Conservation (phyloP, 2,113 vertebrate species). For the Desmodus rotundus region DNA sequence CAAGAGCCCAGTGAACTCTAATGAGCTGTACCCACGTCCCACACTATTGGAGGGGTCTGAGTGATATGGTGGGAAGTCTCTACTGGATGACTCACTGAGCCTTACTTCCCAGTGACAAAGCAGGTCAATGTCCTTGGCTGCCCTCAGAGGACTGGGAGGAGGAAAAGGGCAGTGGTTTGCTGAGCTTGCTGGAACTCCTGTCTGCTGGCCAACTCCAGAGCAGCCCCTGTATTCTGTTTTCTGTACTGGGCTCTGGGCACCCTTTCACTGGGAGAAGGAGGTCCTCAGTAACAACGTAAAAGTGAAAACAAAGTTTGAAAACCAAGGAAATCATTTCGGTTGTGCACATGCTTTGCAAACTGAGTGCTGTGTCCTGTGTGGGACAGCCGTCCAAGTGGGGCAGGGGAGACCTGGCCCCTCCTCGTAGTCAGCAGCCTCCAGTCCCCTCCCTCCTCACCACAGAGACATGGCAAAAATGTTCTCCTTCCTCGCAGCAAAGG, state of each 20-base stretch:
- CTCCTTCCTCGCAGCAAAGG: conserved; percentile 83
- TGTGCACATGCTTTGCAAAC: neutral
- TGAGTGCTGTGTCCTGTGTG: neutral
- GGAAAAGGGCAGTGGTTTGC: no score
- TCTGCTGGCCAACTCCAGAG: neutral
- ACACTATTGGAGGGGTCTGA: neutral
- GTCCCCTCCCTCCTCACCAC: neutral
- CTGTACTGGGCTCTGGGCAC: neutral
- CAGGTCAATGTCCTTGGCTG: neutral
- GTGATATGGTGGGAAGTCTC: neutral
- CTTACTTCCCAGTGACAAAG: neutral
- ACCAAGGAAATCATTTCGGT: neutral
- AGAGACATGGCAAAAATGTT: neutral
- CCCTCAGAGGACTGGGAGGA: neutral
- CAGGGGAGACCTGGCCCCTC: rapidly evolving
- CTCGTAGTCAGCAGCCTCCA: rapidly evolving
- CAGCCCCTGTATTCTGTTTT: neutral
- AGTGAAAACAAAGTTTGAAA: neutral
- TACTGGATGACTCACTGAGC: neutral
- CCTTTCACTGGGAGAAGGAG: neutral
- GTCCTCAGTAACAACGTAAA: neutral
- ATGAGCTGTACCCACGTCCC: rapidly evolving
- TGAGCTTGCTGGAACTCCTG: neutral
- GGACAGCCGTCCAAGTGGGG: neutral
- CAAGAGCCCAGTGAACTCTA: neutral